Evolutionary conservation across 2,888 invertebrate species (phyloP), one percentile per base, ranked within the genome.

Genomic region (Andrena camellia): DNA sequence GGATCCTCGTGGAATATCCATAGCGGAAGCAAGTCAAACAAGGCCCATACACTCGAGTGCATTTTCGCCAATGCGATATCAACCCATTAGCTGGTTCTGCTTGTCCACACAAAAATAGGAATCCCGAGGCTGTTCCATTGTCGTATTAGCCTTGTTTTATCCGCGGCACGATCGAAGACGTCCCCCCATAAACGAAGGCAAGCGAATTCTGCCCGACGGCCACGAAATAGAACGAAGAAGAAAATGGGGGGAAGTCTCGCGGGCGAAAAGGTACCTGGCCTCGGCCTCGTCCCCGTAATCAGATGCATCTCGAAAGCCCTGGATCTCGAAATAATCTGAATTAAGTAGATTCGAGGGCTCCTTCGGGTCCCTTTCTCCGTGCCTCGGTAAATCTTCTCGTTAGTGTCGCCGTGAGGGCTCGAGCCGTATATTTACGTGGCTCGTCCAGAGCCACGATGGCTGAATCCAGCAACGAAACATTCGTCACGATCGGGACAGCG

Each of bases 301-400:
- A 73, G 73, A 59, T 69, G 72, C 74, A 59, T 64, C 67, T 33
- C 52, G 23, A 29, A 66, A 62, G 59, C 64, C 26, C 31, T 2
- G 31, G 17, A 13, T 67, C 67, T 31, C 74, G 64, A 78, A 79
- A 67, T 86, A 78, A 86, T 81, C 83, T 57, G 20, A 48, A 48
- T 68, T 75, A 77, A 80, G 74, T 70, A 76, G 78, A 86, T 78
- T 71, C 72, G 26, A 7, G 13, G 48, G 6, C 66, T 29, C 26
- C 57, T 31, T 10, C 29, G 31, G 48, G 73, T 54, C 6, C 42
- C 20, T 42, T 23, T 17, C 31, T 59, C 23, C 42, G 26, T 54
- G 1, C n/a, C n/a, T 26, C 23, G 52, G 57, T 52, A 63, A 76
- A 84, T 73, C 77, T 60, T 5, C 13, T 35, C 35, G 17, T 10